phyloP scores from a whole-genome alignment of 2,113 vertebrate genomes.

The Sylvietta virens region DNA sequence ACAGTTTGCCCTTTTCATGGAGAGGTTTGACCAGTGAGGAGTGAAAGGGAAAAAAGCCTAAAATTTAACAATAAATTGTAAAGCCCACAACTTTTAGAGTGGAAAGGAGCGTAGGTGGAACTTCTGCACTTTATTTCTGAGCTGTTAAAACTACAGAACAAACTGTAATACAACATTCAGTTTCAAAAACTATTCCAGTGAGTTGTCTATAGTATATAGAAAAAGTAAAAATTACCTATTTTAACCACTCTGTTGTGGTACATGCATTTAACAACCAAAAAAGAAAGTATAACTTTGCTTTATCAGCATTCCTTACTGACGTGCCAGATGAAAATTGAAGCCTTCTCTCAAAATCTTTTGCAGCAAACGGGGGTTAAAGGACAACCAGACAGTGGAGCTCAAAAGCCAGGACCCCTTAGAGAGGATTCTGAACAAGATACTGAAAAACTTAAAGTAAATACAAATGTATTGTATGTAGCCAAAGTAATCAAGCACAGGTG shows the following conservation, averaged over 20 bases:
- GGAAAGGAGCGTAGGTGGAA: neutral
- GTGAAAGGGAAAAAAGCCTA: neutral
- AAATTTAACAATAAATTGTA: neutral
- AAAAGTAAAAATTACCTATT: neutral
- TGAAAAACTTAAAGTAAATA: slow-evolving; percentile 73
- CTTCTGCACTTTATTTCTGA: neutral
- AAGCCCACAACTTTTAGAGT: neutral
- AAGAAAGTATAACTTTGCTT: neutral
- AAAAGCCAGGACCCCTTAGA: slow-evolving; percentile 68
- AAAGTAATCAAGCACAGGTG: neutral
- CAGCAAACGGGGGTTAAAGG: slow-evolving; percentile 66
- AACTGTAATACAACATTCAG: neutral
- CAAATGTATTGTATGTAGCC: slow-evolving; percentile 22
- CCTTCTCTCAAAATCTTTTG: slow-evolving; percentile 64
- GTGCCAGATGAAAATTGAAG: slow-evolving; percentile 19
- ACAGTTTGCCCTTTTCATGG: neutral
- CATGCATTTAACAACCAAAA: neutral
- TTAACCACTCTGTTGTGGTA: neutral
- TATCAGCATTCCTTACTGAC: neutral
- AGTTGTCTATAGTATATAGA: neutral
- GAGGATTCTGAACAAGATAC: slow-evolving; percentile 71
- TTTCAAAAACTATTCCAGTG: neutral
- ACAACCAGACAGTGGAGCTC: slow-evolving; percentile 68
- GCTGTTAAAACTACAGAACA: neutral
- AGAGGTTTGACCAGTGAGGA: neutral